Evolutionary conservation across 2,888 invertebrate species (phyloP).

Genomic region (Nemotelus nigrinus): DNA sequence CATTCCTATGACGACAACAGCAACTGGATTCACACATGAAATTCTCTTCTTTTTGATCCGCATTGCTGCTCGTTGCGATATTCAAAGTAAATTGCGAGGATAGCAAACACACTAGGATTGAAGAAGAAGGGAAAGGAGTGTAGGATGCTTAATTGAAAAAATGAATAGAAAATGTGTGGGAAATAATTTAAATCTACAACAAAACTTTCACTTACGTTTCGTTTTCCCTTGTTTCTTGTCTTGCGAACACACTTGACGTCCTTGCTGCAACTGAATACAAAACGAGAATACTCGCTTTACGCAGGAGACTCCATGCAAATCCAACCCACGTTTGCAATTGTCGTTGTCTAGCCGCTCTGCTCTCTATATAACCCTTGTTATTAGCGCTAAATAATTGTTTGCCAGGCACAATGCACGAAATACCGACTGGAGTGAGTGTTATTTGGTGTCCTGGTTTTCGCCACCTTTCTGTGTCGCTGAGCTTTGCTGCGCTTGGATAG

Average conservation of each 20-base stretch:
- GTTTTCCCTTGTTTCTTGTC: background rate
- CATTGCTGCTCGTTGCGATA: background rate
- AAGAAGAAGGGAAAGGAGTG: background rate
- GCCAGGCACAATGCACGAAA: constrained; percentile 5
- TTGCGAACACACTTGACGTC: background rate
- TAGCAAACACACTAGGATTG: background rate
- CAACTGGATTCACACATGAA: no score
- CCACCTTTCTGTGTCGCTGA: background rate
- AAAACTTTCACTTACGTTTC: constrained; percentile 23
- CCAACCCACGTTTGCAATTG: background rate
- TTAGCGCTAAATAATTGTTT: constrained; percentile 17
- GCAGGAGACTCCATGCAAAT: no score
- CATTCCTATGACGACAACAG: no score
- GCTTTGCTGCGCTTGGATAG: background rate
- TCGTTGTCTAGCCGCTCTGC: background rate
- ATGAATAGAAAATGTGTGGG: constrained; percentile 9
- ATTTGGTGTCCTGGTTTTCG: background rate
- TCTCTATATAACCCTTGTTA: constrained; percentile 6
- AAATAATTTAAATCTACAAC: background rate
- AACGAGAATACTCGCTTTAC: no score
- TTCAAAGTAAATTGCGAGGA: constrained; percentile 13
- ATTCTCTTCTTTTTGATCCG: no score
- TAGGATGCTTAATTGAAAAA: constrained; percentile 1
- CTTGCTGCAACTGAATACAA: no score
- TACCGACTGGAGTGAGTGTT: background rate